A percentile compares a stretch with the other conserved stretches of the same genome.
Evolutionary conservation across 1,140 invertebrate genomes (phyloP).

Genomic region (Drosophila suzukii): DNA sequence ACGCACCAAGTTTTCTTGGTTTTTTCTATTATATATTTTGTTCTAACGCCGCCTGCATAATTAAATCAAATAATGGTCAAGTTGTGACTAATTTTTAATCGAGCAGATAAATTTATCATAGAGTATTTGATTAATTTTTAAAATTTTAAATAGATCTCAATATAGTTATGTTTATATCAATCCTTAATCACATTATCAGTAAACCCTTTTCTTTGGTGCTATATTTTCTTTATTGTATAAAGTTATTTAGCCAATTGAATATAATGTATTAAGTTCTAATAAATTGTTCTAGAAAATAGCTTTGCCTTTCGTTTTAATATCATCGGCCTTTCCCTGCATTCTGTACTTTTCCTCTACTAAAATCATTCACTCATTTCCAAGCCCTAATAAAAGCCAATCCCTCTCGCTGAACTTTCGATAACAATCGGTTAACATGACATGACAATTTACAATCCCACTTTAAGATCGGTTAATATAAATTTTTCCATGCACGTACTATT

Average conservation of each 20-base stretch:
- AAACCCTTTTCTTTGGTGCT: too few relatives aligned
- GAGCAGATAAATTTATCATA: too few relatives aligned
- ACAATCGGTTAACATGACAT: conserved; percentile 25
- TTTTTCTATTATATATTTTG: not conserved
- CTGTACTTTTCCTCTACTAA: not conserved
- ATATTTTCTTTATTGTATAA: too few relatives aligned
- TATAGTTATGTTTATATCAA: too few relatives aligned
- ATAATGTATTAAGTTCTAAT: not conserved
- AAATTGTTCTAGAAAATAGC: not conserved
- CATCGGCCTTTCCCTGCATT: not conserved
- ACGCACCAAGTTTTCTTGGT: conserved; percentile 37
- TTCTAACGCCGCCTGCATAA: not conserved
- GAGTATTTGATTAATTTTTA: too few relatives aligned
- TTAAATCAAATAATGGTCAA: conserved; percentile 11
- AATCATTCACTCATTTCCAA: not conserved
- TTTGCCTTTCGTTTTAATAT: not conserved
- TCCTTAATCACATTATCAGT: too few relatives aligned
- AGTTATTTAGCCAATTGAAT: too few relatives aligned
- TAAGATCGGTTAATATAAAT: conserved; percentile 18
- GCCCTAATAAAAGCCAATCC: conserved; percentile 33
- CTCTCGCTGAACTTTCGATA: conserved; percentile 22
- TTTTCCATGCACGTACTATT: conserved; percentile 33
- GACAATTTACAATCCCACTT: conserved; percentile 57
- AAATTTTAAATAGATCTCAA: too few relatives aligned
- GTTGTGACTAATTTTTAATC: not conserved